A percentile compares a stretch with the other conserved stretches of the same genome.
Evolutionary conservation across 2,888 invertebrate species (phyloP).

Genomic region (Priocnemis perturbator): DNA sequence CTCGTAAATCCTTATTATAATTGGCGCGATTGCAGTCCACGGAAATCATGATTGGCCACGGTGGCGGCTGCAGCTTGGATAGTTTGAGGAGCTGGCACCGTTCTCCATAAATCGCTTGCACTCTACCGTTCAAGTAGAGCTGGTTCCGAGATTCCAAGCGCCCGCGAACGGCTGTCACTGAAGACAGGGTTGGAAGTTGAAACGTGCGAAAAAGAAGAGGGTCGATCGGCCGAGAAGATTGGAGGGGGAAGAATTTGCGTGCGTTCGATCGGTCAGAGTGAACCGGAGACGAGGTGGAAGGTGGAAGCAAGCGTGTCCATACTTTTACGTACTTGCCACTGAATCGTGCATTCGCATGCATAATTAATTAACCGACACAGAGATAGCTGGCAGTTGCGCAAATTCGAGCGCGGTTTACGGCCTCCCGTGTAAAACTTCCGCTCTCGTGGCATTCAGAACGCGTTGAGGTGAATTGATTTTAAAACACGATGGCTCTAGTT

Average conservation of each 20-base stretch:
- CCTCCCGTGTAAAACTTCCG: too few relatives aligned
- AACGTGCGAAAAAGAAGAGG: slow-evolving; percentile 11
- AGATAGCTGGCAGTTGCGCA: too few relatives aligned
- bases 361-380: too few relatives aligned
- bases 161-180: slow-evolving; percentile 6
- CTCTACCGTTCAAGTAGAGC: slow-evolving; percentile 14
- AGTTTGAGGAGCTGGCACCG: slow-evolving; percentile 53
- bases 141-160: slow-evolving; percentile 17
- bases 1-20: slow-evolving; percentile 68
- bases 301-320: neutral
- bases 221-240: neutral
- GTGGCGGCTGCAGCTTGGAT: slow-evolving; percentile 44
- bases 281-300: neutral
- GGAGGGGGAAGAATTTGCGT: neutral
- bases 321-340: too few relatives aligned
- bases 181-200: slow-evolving; percentile 11
- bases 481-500: too few relatives aligned
- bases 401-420: too few relatives aligned
- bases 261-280: neutral
- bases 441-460: too few relatives aligned
- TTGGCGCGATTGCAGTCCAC: slow-evolving; percentile 55
- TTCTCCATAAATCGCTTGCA: slow-evolving; percentile 52
- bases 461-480: too few relatives aligned
- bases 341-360: too few relatives aligned
- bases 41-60: slow-evolving; percentile 57